Percentiles rank a stretch among this genome's conserved stretches.
phyloP scores from a whole-genome alignment of 2,797 vertebrate genomes.

The Tamandua tetradactyla region DNA sequence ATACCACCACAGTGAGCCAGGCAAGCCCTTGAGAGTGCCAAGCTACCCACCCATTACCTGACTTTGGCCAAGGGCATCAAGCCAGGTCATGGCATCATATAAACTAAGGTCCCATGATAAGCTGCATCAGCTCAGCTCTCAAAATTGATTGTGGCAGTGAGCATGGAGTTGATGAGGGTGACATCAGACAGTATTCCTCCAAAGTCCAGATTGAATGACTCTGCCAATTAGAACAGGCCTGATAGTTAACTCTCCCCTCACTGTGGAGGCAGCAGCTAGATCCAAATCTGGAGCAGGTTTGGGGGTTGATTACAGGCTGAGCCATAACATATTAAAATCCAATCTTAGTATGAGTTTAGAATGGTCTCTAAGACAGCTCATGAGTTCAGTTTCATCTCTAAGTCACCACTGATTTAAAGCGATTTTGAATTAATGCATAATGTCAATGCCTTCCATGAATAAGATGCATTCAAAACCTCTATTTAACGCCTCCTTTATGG shows the following conservation, averaged over 20 bases:
- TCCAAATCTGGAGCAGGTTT: neutral
- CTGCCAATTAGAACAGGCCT: constrained; percentile 25
- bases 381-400: neutral
- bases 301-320: neutral
- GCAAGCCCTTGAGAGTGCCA: constrained; percentile 55
- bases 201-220: constrained; percentile 36
- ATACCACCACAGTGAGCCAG: constrained; percentile 57
- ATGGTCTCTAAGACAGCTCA: neutral
- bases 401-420: neutral
- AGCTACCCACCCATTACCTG: constrained; percentile 73
- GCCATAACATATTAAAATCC: neutral
- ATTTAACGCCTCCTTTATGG: neutral
- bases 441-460: neutral
- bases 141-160: constrained; percentile 46
- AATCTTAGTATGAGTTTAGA: neutral
- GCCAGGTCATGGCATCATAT: constrained; percentile 70
- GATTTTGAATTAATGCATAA: neutral
- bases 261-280: neutral
- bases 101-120: constrained; percentile 74
- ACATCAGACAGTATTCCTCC: constrained; percentile 45
- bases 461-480: neutral
- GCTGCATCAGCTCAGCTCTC: constrained; percentile 38
- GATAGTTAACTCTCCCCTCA: neutral
- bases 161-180: constrained; percentile 43
- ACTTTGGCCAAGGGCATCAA: constrained; percentile 51